These are phyloP conservation scores for Plebejus melissa DNA, from an alignment of 2,888 invertebrate genomes.

Conservation along the genomic window DNA sequence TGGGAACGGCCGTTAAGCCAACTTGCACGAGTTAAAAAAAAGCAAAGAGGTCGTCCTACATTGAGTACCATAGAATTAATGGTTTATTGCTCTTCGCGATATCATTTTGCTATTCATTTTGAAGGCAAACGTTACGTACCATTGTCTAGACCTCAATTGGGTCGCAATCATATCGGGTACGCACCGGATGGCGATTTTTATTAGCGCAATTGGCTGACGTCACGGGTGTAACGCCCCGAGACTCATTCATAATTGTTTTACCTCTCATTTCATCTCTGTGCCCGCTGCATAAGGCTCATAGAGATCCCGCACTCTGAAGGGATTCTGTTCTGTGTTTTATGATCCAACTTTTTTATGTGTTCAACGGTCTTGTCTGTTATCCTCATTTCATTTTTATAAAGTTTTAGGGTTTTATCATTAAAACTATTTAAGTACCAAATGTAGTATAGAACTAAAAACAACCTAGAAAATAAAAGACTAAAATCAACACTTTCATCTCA, in stretches of 20 bases:
- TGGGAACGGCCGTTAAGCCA: too few species aligned
- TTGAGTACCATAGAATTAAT: too few species aligned
- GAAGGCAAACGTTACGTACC: not conserved
- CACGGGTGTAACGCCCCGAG: slow-evolving; percentile 22
- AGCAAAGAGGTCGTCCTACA: too few species aligned
- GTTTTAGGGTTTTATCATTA: too few species aligned
- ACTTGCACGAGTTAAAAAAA: too few species aligned
- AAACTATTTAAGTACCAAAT: not conserved
- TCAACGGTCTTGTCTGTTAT: not conserved
- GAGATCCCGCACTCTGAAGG: not conserved
- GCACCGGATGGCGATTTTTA: slow-evolving; percentile 55
- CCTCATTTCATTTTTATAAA: not conserved
- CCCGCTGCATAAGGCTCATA: not conserved
- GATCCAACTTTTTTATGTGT: not conserved
- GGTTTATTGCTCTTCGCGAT: too few species aligned
- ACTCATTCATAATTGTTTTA: not conserved
- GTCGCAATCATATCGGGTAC: slow-evolving; percentile 48
- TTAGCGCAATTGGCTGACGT: slow-evolving; percentile 40
- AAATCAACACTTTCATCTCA: not conserved
- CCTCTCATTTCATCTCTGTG: not conserved
- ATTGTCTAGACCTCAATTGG: slow-evolving; percentile 5
- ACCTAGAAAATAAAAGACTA: not conserved
- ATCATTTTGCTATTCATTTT: too few species aligned
- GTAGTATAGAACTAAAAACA: not conserved
- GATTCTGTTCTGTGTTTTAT: not conserved